phyloP scores from a whole-genome alignment of 2,113 vertebrate species.

The Periophthalmus modestus region DNA sequence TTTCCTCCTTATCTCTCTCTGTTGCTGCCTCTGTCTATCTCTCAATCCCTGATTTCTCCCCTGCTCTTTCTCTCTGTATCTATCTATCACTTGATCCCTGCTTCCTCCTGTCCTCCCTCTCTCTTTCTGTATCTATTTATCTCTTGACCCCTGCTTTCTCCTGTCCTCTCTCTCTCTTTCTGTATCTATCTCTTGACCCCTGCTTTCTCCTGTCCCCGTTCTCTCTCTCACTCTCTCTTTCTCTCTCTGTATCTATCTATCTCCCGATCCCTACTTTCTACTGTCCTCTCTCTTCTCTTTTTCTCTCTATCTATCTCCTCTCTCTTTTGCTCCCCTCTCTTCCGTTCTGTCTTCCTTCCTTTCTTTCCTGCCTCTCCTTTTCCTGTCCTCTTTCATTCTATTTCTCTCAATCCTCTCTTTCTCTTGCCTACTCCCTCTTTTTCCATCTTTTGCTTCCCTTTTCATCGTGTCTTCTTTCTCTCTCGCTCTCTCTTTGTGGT shows the following conservation, averaged over 20 bases:
- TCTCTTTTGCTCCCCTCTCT: background rate
- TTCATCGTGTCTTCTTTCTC: background rate
- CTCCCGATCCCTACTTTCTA: no score
- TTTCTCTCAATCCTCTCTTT: background rate
- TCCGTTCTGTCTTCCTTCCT: background rate
- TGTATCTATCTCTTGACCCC: no score
- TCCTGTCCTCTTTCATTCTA: background rate
- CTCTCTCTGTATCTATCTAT: no score
- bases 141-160: slow-evolving; percentile 8
- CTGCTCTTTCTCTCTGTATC: background rate
- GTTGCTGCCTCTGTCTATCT: no score
- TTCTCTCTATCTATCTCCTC: no score
- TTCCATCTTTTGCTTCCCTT: background rate
- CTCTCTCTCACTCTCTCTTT: slow-evolving; percentile 21
- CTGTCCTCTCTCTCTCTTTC: background rate
- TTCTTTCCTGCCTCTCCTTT: background rate
- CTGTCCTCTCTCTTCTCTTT: no score
- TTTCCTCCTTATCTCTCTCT: background rate
- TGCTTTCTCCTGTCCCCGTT: slow-evolving; percentile 17
- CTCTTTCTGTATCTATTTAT: slow-evolving; percentile 4
- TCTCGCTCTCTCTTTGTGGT: background rate
- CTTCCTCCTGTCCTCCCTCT: slow-evolving; percentile 30
- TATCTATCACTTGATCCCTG: background rate
- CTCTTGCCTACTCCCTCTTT: background rate
- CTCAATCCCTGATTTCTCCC: no score